Evolutionary conservation across 2,797 vertebrate species (phyloP), one percentile per base, ranked within the genome.

Genomic region (Gadopsis bispinosus): DNA sequence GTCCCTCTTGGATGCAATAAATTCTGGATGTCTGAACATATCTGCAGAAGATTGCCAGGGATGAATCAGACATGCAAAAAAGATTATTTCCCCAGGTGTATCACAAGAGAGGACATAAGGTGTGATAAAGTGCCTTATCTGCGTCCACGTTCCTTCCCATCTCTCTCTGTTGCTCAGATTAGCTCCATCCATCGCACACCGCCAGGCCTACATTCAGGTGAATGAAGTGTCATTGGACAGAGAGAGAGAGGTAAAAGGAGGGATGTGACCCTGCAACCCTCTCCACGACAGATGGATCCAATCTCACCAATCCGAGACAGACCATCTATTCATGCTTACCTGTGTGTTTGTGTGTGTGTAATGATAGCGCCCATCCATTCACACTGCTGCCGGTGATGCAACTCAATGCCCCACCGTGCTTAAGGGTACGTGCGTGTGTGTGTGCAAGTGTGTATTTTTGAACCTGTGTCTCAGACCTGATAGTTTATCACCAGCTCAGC

Each of bases 241-340:
- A 86, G 58, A 78, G 33, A 61, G 83, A 83, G 81, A 63, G 83
- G 79, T 92, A 90, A 89, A 91, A 74, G 86, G 64, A 65, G 76
- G 88, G 86, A 92, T 91, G 84, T 87, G 89, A 93, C 90, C 92
- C 86, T 61, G 45, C 74, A 86, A 88, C 92, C 90, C 83, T 90
- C 85, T 83, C 76, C 68, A 85, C 71, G 22, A 91, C 81, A 91
- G 83, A 93, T 91, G 83, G 84, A 93, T 82, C 85, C 90, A 93
- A 92, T 93, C 92, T 92, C 87, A 79, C 80, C 81, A 65, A 67
- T 76, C 71, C 12, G 41, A 86, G 85, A 90, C 74, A 81, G 77
- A 84, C 88, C 79, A 93, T 93, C 90, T 86, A 91, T 92, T 83
- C 86, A 89, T 83, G 77, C 83, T 69, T 73, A 83, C 83, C 85